Base-by-base conservation (phyloP, 1,140 invertebrate genomes). In the Lepidostoma basale region DNA sequence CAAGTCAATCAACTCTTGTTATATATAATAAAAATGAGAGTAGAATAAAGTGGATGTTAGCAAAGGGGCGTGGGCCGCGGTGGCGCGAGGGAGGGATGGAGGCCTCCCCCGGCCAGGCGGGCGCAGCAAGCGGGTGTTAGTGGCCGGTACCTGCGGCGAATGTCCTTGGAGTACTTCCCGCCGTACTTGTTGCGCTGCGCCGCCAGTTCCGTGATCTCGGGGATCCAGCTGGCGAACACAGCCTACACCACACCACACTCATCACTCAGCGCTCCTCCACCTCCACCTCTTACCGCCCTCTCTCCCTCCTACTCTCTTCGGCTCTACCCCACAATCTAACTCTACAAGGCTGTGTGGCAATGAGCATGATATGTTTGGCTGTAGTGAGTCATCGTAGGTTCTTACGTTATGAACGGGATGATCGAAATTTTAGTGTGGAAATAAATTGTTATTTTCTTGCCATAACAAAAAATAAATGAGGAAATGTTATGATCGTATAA, bases 181-280 rank as follows among this genome's bases (percentile, higher is more conserved):
- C 95, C 95, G 89, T 97, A 98, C 89, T 97, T 97, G 88, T 94
- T 92, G 83, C 95, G 90, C 87, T 95, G 94, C 83, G 95, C 95
- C 85, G 96, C 92, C 86, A 98, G 92, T 87, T 97, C 95, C 84
- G 94, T 96, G 87, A 98, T 98, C 90, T 98, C 96, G 83, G 96
- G 96, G 86, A 98, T 96, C 93, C 94, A 97, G 89, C 94, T 97
- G 87, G 96, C 95, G 92, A 98, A 98, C 89, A 98, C 93, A 88
- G 93, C 93, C 93, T 95, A 93, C 80, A 42, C 5, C 14, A 42
- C 20, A 10, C 12, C 20, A 47, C 20, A 47, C 1, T 3, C 44
- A 22, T 10, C 20, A 20, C 12, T 16, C 14, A 47, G 20, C 44
- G 14, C 12, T 47, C 12, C 44, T 47, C 4, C 12, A n/a, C n/a